Evolutionary conservation across 1,140 invertebrate species (phyloP).

Genomic region (Drosophila guanche): DNA sequence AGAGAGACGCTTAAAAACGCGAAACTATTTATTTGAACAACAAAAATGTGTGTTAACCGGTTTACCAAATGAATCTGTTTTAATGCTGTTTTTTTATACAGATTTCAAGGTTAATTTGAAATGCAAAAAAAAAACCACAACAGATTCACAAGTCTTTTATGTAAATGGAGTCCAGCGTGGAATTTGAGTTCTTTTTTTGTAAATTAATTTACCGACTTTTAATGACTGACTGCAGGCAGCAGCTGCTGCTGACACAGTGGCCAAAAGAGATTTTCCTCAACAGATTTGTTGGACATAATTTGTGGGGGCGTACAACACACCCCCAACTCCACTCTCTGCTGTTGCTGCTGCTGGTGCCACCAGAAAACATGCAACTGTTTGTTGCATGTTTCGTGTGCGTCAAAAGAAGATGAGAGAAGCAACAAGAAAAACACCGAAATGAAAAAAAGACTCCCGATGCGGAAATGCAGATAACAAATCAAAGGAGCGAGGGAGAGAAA

Average conservation of each 20-base stretch:
- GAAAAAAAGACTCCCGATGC: slow-evolving; percentile 52
- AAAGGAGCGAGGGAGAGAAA: slow-evolving; percentile 21
- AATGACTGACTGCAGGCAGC: slow-evolving; percentile 28
- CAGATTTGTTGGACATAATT: slow-evolving; percentile 61
- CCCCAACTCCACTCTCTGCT: not conserved
- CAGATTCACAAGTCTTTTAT: slow-evolving; percentile 3
- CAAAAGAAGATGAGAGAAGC: slow-evolving; percentile 19
- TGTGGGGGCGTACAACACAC: slow-evolving; percentile 44
- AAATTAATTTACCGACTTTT: slow-evolving; percentile 36
- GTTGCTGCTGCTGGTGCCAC: not conserved
- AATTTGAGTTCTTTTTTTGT: too few species aligned
- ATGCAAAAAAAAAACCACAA: slow-evolving; percentile 26
- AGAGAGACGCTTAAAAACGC: slow-evolving; percentile 18
- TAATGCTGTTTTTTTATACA: slow-evolving; percentile 42
- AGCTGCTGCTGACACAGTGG: slow-evolving; percentile 35
- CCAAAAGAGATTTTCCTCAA: slow-evolving; percentile 35
- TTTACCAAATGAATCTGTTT: slow-evolving; percentile 26
- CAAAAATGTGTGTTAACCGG: slow-evolving; percentile 45
- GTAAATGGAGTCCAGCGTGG: not conserved
- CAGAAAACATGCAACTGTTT: slow-evolving; percentile 42
- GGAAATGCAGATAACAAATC: slow-evolving; percentile 71
- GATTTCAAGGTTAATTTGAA: slow-evolving; percentile 63
- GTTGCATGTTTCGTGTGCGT: slow-evolving; percentile 54
- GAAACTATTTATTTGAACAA: slow-evolving; percentile 44
- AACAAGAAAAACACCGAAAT: slow-evolving; percentile 6